Conservation (phyloP, 2,113 vertebrate genomes). For the Myotis lucifugus region DNA sequence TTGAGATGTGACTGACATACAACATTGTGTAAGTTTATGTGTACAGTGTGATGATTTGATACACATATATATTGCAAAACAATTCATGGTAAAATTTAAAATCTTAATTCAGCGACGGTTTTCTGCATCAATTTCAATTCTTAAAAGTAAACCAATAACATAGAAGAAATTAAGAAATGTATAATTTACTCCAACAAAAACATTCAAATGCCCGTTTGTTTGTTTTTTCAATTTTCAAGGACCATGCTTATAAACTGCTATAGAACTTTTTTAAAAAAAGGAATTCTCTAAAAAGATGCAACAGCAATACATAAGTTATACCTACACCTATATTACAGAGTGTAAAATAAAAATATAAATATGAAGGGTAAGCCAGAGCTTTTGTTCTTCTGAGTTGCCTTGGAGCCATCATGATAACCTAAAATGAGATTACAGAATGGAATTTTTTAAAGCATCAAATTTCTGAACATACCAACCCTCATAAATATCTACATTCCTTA, state of each 20-base stretch:
- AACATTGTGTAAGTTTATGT: background rate
- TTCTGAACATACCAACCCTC: background rate
- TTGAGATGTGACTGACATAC: background rate
- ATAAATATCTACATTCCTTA: background rate
- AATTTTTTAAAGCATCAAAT: background rate
- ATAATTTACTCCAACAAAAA: background rate
- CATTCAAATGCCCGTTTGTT: background rate
- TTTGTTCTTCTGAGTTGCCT: background rate
- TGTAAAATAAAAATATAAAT: background rate
- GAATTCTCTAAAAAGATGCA: background rate
- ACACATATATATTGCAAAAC: background rate
- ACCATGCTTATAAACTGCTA: background rate
- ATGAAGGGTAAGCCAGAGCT: background rate
- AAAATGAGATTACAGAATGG: background rate
- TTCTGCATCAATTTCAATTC: background rate
- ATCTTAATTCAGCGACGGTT: background rate
- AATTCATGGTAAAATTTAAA: background rate
- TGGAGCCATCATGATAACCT: background rate
- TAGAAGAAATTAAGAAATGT: conserved; percentile 4
- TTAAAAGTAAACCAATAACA: background rate
- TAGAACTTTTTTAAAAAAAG: background rate
- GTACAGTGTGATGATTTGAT: background rate
- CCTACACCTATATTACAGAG: background rate
- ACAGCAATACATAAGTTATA: background rate
- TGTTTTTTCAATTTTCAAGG: conserved; percentile 32